These are phyloP conservation scores for Pseudochaenichthys georgianus DNA, from an alignment of 2,797 vertebrate species.

Conservation along the genomic window DNA sequence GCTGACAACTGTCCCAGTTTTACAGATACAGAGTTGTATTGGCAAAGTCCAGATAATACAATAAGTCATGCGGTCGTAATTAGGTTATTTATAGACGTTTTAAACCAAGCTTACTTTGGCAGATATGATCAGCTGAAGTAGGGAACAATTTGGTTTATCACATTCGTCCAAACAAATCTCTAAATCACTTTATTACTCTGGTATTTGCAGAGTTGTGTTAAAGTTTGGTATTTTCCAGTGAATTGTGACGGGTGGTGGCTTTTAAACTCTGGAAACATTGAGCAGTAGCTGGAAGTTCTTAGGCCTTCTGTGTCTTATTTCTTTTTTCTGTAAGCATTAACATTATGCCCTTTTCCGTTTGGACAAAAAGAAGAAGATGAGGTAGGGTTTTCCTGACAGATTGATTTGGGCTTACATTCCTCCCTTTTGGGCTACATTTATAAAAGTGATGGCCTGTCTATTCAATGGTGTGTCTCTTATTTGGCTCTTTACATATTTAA, in stretches of 20 bases:
- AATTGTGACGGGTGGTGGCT: conserved; percentile 13
- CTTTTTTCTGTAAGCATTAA: conserved; percentile 12
- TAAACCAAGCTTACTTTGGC: neutral
- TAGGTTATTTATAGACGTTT: conserved; percentile 35
- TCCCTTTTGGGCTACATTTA: neutral
- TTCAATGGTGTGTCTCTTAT: too few relatives aligned
- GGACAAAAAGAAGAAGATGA: neutral
- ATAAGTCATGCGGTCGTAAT: conserved; percentile 11
- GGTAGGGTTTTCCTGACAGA: neutral
- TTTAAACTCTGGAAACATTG: conserved; percentile 20
- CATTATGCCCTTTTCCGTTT: neutral
- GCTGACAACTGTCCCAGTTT: conserved; percentile 53
- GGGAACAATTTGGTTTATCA: conserved; percentile 8
- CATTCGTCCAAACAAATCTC: conserved; percentile 4
- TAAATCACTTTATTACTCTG: conserved; percentile 20
- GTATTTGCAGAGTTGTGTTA: conserved; percentile 30
- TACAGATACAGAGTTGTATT: conserved; percentile 1
- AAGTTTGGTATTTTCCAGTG: conserved; percentile 43
- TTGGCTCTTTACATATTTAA: too few relatives aligned
- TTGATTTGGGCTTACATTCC: neutral
- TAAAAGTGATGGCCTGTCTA: neutral
- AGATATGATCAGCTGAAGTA: conserved; percentile 6
- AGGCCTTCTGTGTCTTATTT: conserved; percentile 8
- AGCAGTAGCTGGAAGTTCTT: conserved; percentile 9
- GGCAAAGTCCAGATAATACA: conserved; percentile 31